Conservation (phyloP, 2,888 invertebrate genomes). For the Cynaeus angustus region DNA sequence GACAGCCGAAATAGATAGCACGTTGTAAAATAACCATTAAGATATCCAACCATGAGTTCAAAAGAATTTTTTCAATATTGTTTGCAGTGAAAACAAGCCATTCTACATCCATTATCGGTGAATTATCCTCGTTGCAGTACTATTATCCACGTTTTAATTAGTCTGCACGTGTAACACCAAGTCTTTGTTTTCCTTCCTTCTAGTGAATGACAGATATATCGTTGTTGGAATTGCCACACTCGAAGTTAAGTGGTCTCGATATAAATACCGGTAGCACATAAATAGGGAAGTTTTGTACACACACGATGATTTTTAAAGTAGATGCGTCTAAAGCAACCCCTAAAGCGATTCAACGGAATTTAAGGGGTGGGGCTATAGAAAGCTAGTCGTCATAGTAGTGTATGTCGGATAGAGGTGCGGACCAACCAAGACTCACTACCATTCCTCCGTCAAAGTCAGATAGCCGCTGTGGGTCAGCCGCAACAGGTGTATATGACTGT, state of each 20-base stretch:
- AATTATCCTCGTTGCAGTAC: conserved; percentile 14
- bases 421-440: conserved; percentile 20
- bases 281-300: conserved; percentile 6
- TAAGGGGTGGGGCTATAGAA: conserved; percentile 44
- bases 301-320: too few relatives aligned
- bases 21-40: conserved; percentile 28
- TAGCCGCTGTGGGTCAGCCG: conserved; percentile 31
- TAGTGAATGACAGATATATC: conserved; percentile 22
- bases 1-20: conserved; percentile 22
- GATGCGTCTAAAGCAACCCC: conserved; percentile 37
- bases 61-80: conserved; percentile 5
- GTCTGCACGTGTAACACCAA: not conserved
- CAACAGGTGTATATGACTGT: conserved; percentile 40
- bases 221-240: conserved; percentile 17
- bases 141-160: conserved; percentile 24
- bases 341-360: conserved; percentile 34
- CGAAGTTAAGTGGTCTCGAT: conserved; percentile 24
- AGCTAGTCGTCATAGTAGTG: conserved; percentile 17
- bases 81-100: not conserved
- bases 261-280: conserved; percentile 16
- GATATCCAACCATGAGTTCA: not conserved
- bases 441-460: conserved; percentile 30
- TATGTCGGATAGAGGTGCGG: conserved; percentile 38
- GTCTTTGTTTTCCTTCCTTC: conserved; percentile 6
- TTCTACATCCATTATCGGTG: conserved; percentile 13